Evolutionary conservation across 2,113 vertebrate species (phyloP), one percentile per base, ranked within the genome.

Genomic region (Cephalopholis sonnerati): DNA sequence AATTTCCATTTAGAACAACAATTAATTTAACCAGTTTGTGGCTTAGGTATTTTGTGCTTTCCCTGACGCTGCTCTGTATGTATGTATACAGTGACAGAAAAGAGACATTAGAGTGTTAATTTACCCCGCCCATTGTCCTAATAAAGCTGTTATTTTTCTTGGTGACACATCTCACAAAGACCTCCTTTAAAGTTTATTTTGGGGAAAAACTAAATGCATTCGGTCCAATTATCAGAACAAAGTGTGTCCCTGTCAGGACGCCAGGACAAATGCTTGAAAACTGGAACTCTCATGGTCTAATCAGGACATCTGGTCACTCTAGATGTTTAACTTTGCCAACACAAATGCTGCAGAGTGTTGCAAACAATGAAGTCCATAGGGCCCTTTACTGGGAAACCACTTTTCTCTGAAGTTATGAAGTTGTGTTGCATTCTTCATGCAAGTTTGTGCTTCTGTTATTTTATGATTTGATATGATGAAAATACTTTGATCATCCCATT

Each of bases 241-340:
- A 91, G 77, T 73, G 86, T 63, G 46, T 79, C 74, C 32, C 74
- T 91, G 86, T 87, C 82, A 51, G 69, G 68, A n/a, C 18, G 62
- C 84, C 89, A 87, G 86, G 67, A 91, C 82, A 91, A 91, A 88
- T 81, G 77, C 77, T 85, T 27, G 64, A 72, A 74, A 87, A 84
- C 85, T 82, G 74, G 81, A 77, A 41, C 75, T 77, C 54, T 76
- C 59, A 20, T 13, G 9, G 29, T 79, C 81, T 88, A 87, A 90
- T 87, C 63, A 12, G 82, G 84, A 83, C 89, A 87, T 86, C 85
- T 92, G 87, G 73, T 91, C 89, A 84, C 63, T 87, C 58, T 76
- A 55, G 69, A 83, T 69, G 57, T 82, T 84, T 71, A 41, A 55
- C 20, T 24, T 29, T 74, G 80, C 85, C 74, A 90, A 54, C 71